Evolutionary conservation across 1,140 invertebrate species (phyloP).

Genomic region (Drusus annulatus): DNA sequence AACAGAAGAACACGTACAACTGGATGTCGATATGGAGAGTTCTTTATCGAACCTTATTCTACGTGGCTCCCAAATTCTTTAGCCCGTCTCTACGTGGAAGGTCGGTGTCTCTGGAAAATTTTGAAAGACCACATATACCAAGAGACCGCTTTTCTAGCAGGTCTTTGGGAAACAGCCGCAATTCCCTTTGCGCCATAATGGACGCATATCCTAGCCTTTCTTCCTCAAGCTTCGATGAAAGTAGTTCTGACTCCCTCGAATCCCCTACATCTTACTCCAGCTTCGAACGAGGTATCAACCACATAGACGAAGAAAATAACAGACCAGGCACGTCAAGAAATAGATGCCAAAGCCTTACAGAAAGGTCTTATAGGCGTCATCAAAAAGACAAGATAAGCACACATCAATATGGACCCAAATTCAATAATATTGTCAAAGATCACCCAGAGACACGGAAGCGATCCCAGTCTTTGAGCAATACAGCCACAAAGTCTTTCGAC

Average conservation of each 20-base stretch:
- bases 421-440: not conserved
- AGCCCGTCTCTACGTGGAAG: conserved; percentile 15
- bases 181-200: conserved; percentile 6
- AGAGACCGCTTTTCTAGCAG: conserved; percentile 4
- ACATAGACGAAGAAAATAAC: not conserved
- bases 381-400: not conserved
- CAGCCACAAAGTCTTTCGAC: conserved; percentile 19
- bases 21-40: conserved; percentile 51
- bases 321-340: conserved; percentile 11
- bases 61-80: conserved; percentile 48
- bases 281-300: conserved; percentile 40
- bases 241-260: conserved; percentile 14
- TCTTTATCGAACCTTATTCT: conserved; percentile 50
- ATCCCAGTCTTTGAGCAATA: conserved; percentile 46
- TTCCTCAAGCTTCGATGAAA: not conserved
- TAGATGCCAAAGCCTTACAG: conserved; percentile 24
- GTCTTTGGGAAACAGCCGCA: conserved; percentile 40
- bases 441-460: conserved; percentile 19
- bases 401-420: not conserved
- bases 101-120: conserved; percentile 22
- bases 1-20: conserved; percentile 25
- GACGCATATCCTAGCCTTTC: not conserved
- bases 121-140: conserved; percentile 2
- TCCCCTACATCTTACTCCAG: conserved; percentile 27
- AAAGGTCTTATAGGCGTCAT: not conserved